phyloP scores from a whole-genome alignment of 2,888 invertebrate genomes.

The Dendrolimus houi region DNA sequence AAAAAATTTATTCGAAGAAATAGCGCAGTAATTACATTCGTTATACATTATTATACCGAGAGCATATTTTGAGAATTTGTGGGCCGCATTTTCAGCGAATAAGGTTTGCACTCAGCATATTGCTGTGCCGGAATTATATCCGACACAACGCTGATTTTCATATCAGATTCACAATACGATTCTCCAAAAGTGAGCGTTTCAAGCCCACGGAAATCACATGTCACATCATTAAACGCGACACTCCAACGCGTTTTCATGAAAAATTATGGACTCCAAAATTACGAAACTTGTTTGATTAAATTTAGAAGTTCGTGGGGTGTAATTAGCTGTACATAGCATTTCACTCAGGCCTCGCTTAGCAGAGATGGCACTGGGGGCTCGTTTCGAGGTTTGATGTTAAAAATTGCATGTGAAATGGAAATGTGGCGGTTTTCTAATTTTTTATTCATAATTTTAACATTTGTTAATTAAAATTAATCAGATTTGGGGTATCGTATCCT shows the following conservation, averaged over 20 bases:
- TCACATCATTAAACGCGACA: conserved; percentile 14
- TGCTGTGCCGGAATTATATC: too few species aligned
- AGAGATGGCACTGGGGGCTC: conserved; percentile 22
- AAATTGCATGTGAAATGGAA: conserved; percentile 9
- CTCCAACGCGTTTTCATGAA: conserved; percentile 40
- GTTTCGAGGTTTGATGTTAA: conserved; percentile 16
- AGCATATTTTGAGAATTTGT: too few species aligned
- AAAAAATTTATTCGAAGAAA: too few species aligned
- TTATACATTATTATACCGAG: too few species aligned
- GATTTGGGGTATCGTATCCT: too few species aligned
- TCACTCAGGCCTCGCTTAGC: conserved; percentile 61
- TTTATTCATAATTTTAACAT: neutral
- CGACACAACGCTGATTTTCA: too few species aligned
- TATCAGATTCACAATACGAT: too few species aligned
- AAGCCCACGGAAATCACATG: too few species aligned
- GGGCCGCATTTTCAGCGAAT: too few species aligned
- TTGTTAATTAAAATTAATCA: too few species aligned
- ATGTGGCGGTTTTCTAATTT: conserved; percentile 11
- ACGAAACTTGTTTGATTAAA: conserved; percentile 71
- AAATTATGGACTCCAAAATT: conserved; percentile 64
- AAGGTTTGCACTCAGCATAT: too few species aligned
- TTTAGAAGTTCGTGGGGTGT: conserved; percentile 64
- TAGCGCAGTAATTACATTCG: too few species aligned
- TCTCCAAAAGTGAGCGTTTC: neutral
- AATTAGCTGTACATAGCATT: conserved; percentile 71